Evolutionary conservation across 2,888 invertebrate species (phyloP), one percentile per base, ranked within the genome.

Genomic region (Chaetoderma sp.): DNA sequence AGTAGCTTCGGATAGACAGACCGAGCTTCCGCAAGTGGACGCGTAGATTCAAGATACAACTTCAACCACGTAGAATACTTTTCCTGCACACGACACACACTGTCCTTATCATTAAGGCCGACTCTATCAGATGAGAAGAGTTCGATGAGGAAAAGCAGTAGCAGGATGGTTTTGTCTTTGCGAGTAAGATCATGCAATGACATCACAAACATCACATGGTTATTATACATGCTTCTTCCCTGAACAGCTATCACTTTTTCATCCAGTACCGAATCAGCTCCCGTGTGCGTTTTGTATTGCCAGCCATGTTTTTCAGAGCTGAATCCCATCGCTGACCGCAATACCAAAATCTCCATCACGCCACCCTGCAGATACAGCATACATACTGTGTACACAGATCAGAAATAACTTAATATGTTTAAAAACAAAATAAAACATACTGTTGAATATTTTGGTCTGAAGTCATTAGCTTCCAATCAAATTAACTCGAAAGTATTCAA

Each of bases 41-140:
- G 77, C n/a, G 0, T 92, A 89, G 86, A 88, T 92, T 94, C 71
- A 91, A 91, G 85, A 92, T 95, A 87, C 86, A 94, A 94, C 70
- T 94, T 90, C 71, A 94, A 90, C 69, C 96, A 90, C 58, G 94
- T 90, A 86, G 94, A 94, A 87, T 94, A 95, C 57, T 83, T 84
- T 60, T 87, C 87, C 72, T 88, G 88, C 47, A 83, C 80, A 27
- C 73, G 67, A 2, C 81, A 78, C 5, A 88, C 83, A 25, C 75
- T 61, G 18, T 73, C 78, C 30, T 76, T 76, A 58, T 83, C 79
- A 18, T 72, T 66, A 18, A 88, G 75, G 47, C 80, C 83, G 8
- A 81, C 78, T 36, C 87, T 75, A 65, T 87, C 87, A 0, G 87
- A 84, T 18, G 85, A 83, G 72, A 87, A 86, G 2, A 88, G 81